phyloP scores from a whole-genome alignment of 2,113 vertebrate genomes.

The Dolichallabes microphthalmus region DNA sequence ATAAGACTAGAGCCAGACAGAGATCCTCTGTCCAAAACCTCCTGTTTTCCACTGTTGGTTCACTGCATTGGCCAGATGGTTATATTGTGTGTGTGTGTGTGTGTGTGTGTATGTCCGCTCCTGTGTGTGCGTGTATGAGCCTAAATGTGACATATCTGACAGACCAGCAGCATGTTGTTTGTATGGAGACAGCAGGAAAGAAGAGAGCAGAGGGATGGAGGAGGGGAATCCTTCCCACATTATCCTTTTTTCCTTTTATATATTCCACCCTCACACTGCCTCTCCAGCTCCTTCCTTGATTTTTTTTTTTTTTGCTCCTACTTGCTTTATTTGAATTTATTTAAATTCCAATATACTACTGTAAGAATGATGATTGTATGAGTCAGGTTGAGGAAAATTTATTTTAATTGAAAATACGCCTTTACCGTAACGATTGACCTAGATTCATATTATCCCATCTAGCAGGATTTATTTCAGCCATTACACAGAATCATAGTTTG shows the following conservation, averaged over 20 bases:
- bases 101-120: slow-evolving; percentile 5
- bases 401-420: neutral
- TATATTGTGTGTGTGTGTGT: slow-evolving; percentile 34
- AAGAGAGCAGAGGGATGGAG: slow-evolving; percentile 9
- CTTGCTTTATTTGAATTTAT: neutral
- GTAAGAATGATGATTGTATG: neutral
- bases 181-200: slow-evolving; percentile 22
- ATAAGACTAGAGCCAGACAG: neutral
- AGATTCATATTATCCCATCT: neutral
- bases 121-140: slow-evolving; percentile 1
- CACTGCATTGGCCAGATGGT: slow-evolving; percentile 39
- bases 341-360: neutral
- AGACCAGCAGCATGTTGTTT: slow-evolving; percentile 3
- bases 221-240: slow-evolving; percentile 15
- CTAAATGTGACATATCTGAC: slow-evolving; percentile 30
- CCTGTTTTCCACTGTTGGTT: slow-evolving; percentile 22
- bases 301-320: neutral
- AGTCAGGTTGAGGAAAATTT: neutral
- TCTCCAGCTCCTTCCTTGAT: neutral
- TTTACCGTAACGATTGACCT: neutral
- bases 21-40: no score
- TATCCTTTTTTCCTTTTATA: neutral
- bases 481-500: neutral
- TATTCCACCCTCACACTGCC: neutral
- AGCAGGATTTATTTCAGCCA: neutral